Base-by-base conservation (phyloP, 2,113 vertebrate species). In the Euleptes europaea region DNA sequence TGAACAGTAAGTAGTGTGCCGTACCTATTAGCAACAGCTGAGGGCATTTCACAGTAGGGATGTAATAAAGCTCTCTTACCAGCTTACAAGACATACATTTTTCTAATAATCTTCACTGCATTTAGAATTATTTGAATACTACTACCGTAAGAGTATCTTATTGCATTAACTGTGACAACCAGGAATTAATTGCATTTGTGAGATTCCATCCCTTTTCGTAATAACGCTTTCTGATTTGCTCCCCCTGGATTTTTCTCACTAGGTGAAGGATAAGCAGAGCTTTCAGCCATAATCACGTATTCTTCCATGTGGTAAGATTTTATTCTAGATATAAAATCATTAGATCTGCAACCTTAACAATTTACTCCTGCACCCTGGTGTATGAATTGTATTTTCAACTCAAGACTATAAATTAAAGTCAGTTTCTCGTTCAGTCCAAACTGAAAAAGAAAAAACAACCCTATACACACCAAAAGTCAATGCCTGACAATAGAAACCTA, bases 341-440 rank as follows among this genome's bases (percentile, higher is more conserved):
- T 12, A 5, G 63, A 83, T 57, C 35, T 49, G 35, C n/a, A 51
- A 40, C 67, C 11, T 80, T 85, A 80, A 80, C 76, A 81, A 82
- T 69, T 84, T 83, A 66, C 66, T 67, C 70, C 80, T 57, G 70
- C 19, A 51, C 0, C 11, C 5, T 83, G 70, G 74, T 13, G 79
- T 80, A 86, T 76, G 83, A 91, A 79, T 70, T 42, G 51, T 15
- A 79, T 77, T 77, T 38, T 82, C 38, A 79, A 47, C 70, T 86
- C 84, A 42, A 75, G 42, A 28, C 65, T 76, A 31, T 85, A 76
- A 78, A 73, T 6, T 74, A 42, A 72, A 81, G 40, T n/a, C 84
- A 78, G 65, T 67, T 78, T 84, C 54, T 90, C 47, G 60, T 78
- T 60, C 40, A 78, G 44, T 60, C 42, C 44, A 11, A 57, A 49